Base-by-base conservation (phyloP, 2,888 invertebrate species). In the Axea sp. region DNA sequence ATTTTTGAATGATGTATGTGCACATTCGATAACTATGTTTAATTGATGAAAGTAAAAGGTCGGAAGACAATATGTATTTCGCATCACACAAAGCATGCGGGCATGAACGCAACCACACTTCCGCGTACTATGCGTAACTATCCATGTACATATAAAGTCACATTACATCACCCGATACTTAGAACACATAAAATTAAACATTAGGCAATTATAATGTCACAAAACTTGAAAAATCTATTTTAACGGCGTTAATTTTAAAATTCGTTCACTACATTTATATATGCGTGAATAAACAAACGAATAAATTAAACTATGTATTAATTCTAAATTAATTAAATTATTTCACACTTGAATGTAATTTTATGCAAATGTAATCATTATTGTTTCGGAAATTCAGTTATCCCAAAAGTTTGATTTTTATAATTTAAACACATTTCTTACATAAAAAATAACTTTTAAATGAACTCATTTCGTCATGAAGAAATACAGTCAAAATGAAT, bases 41-140 rank as follows among this genome's bases (percentile, higher is more conserved):
- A 43, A 17, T 19, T 43, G 26, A 62, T 49, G 62, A 64, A 64
- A 64, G 62, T 64, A 64, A 64, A 64, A 64, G 64, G 64, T 64
- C 51, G 51, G 51, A 39, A 51, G 15, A 51, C 62, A 62, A 39
- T 51, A 51, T 51, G 41, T 62, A 51, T 30, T 51, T 47, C 39
- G 17, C 28, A 47, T 47, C 37, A 14, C 22, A 39, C 43, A 45
- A 37, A 47, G 19, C 60, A 49, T 9, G 60, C 47, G 47, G 33
- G 39, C 47, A 37, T 35, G 19, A 39, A 28, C 22, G 60, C 19
- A 49, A 47, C 17, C 19, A 30, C 22, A 39, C 60, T 60, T 62
- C 62, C 62, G 62, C 41, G 14, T 62, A 49, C 41, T 39, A 47
- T 41, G 62, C 62, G 62, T 51, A 62, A 51, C 28, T 41, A 15